Percentiles rank a stretch among this genome's conserved stretches.
These are phyloP conservation scores for Trogon melanurus DNA, from an alignment of 2,113 vertebrate genomes.

Conservation along the genomic window DNA sequence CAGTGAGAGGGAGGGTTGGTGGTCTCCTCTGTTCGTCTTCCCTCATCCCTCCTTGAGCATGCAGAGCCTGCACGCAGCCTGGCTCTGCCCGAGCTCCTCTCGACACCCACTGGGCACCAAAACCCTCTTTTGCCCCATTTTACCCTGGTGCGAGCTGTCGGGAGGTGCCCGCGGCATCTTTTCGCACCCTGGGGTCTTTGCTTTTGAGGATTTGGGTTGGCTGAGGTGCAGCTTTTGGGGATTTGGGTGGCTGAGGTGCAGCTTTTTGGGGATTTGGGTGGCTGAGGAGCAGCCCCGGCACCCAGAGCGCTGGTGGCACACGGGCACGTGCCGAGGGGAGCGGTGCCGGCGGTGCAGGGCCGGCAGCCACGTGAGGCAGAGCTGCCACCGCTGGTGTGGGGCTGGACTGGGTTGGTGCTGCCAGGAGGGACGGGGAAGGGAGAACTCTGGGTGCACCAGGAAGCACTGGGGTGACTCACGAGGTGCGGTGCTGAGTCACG, in stretches of 20 bases:
- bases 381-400: background rate
- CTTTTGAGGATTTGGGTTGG: too few species aligned
- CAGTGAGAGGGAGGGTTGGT: background rate
- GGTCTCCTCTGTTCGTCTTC: background rate
- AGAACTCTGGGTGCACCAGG: conserved; percentile 55
- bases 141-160: rapidly evolving
- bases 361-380: conserved; percentile 18
- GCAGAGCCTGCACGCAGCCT: rapidly evolving
- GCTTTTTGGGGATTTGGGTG: background rate
- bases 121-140: background rate
- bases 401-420: background rate
- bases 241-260: background rate
- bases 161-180: rapidly evolving
- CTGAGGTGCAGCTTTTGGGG: background rate
- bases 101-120: rapidly evolving
- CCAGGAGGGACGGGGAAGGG: conserved; percentile 36
- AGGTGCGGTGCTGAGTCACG: conserved; percentile 48
- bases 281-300: background rate
- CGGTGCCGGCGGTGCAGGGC: background rate
- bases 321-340: background rate
- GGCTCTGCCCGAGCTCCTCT: background rate
- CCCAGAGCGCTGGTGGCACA: rapidly evolving
- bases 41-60: background rate
- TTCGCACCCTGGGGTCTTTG: background rate
- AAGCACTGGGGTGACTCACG: conserved; percentile 42